Percentiles rank a stretch among this genome's conserved stretches.
Evolutionary conservation across 2,888 invertebrate genomes (phyloP).

Genomic region (Heterodera filipjevi): DNA sequence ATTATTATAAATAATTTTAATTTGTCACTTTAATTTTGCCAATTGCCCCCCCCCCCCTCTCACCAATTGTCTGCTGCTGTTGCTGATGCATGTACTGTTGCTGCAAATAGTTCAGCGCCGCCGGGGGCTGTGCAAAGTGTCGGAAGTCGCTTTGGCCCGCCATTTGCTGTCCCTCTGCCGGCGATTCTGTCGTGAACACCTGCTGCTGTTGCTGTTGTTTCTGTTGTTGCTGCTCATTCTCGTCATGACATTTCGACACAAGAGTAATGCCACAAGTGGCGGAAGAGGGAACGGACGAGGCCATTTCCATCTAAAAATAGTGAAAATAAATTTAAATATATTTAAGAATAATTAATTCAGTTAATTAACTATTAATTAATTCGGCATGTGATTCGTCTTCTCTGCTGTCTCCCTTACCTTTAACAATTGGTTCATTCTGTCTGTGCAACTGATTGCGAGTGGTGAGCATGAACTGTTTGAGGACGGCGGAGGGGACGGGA

Average conservation of each 20-base stretch:
- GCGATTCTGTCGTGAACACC: background rate
- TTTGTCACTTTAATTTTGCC: background rate
- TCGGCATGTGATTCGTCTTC: background rate
- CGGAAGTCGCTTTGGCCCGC: background rate
- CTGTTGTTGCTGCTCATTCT: background rate
- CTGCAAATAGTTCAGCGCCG: background rate
- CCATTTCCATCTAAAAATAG: background rate
- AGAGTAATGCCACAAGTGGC: background rate
- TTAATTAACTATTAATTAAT: too few species aligned
- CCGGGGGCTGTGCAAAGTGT: slow-evolving; percentile 3
- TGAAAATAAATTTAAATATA: background rate
- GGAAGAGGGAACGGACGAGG: background rate
- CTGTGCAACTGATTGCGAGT: background rate
- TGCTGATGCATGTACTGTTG: slow-evolving; percentile 6
- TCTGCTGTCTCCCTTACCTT: background rate
- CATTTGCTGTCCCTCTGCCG: background rate
- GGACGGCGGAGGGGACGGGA: background rate
- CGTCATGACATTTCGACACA: background rate
- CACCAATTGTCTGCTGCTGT: background rate
- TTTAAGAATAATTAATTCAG: background rate
- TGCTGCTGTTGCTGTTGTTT: background rate
- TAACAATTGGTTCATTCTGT: background rate
- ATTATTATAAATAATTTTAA: background rate
- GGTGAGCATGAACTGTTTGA: background rate
- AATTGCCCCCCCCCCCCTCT: background rate